Conservation (phyloP, 2,888 invertebrate species). For the Unio pictorum region DNA sequence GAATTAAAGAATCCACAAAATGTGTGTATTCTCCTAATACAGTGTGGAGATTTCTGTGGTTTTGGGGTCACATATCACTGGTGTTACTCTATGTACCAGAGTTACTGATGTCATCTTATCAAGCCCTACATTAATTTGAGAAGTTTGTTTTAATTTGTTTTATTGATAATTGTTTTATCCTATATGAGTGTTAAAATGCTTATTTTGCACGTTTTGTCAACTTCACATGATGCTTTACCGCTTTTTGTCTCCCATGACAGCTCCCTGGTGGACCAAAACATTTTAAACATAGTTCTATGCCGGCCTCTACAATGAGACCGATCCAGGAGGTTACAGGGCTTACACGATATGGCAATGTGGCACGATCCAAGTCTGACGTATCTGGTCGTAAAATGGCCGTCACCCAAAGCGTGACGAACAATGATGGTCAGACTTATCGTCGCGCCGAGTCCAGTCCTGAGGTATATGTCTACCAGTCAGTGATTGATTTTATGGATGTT, state of each 20-base stretch:
- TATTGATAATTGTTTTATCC: no score
- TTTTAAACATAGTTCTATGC: conserved; percentile 60
- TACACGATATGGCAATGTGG: conserved; percentile 31
- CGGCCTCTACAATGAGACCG: conserved; percentile 45
- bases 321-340: conserved; percentile 28
- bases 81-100: no score
- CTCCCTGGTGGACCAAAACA: conserved; percentile 46
- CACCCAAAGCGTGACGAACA: conserved; percentile 19
- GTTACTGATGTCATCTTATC: no score
- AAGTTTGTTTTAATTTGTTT: no score
- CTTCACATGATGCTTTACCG: neutral
- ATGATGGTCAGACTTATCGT: conserved; percentile 21
- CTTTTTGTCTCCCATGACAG: conserved; percentile 23
- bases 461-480: conserved; percentile 14
- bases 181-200: no score
- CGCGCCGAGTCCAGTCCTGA: conserved; percentile 35
- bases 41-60: no score
- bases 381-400: conserved; percentile 41
- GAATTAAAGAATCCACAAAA: no score
- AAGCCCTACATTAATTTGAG: no score
- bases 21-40: no score
- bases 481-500: no score
- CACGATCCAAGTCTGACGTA: conserved; percentile 55
- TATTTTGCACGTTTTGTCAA: no score
- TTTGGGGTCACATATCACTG: no score